phyloP scores from a whole-genome alignment of 2,797 vertebrate genomes.

The Coregonus sp. region DNA sequence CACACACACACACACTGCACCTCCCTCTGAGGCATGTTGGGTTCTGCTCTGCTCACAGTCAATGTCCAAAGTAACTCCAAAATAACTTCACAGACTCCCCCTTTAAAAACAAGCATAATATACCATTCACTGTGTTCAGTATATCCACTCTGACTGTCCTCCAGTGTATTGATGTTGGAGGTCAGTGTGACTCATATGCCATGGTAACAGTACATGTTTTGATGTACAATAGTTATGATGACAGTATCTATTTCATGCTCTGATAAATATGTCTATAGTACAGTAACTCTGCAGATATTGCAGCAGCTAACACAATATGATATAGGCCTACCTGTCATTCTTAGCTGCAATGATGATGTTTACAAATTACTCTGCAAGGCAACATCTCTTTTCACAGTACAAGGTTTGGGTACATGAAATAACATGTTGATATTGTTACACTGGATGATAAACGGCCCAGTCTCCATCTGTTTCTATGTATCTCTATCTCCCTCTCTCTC shows the following conservation, averaged over 20 bases:
- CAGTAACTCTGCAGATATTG: too few relatives aligned
- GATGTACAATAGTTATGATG: neutral
- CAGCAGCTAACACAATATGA: neutral
- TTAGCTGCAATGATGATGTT: neutral
- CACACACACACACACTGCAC: conserved; percentile 24
- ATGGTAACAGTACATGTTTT: neutral
- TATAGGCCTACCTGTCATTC: neutral
- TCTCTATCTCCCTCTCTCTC: neutral
- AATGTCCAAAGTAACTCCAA: too few relatives aligned
- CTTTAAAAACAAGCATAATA: neutral
- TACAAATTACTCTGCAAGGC: too few relatives aligned
- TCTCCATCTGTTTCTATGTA: neutral
- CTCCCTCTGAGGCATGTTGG: conserved; percentile 5
- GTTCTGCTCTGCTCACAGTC: conserved; percentile 44
- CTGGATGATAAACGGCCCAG: neutral
- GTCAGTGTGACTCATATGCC: neutral
- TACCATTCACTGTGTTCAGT: neutral
- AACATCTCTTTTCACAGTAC: too few relatives aligned
- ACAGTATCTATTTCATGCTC: neutral
- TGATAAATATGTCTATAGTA: neutral
- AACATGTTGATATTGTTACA: neutral
- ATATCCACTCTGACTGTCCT: neutral
- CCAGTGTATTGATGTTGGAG: neutral
- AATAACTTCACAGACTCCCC: neutral
- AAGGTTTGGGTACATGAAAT: neutral